Conservation (phyloP, 2,113 vertebrate genomes). For the Athene noctua region DNA sequence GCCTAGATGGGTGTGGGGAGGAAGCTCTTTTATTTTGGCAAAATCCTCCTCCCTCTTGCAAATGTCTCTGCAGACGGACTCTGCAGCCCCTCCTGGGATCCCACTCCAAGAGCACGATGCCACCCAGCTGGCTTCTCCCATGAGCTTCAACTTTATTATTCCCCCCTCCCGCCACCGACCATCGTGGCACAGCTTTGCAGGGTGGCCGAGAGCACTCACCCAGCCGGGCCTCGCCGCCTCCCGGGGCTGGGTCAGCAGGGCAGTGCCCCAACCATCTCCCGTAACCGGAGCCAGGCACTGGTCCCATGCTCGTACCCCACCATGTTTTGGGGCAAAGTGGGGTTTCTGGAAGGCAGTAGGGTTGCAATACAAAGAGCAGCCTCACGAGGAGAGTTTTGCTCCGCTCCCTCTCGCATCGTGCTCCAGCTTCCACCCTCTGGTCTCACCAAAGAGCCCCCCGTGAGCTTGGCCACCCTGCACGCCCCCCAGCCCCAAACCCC, state of each 20-base stretch:
- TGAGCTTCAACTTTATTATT: fast-evolving
- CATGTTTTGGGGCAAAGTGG: fast-evolving
- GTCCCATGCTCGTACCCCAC: fast-evolving
- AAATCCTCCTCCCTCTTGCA: background rate
- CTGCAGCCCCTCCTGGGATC: background rate
- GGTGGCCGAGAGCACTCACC: background rate
- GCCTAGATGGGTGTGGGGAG: background rate
- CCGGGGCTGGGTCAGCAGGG: background rate
- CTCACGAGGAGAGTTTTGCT: background rate
- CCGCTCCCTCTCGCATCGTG: background rate
- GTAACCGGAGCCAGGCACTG: fast-evolving
- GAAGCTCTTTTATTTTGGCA: background rate
- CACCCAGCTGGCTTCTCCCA: background rate
- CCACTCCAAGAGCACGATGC: background rate
- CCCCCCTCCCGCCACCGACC: background rate
- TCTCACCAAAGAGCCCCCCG: background rate
- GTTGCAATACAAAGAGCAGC: background rate
- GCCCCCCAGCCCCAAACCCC: background rate
- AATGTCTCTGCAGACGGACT: background rate
- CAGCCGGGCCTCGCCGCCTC: fast-evolving
- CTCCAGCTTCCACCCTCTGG: background rate
- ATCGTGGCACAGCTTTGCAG: fast-evolving
- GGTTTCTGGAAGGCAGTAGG: background rate
- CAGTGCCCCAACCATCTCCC: background rate
- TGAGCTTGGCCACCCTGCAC: fast-evolving